Base-by-base conservation (phyloP, 2,113 vertebrate species). In the Melanocharis versteri region DNA sequence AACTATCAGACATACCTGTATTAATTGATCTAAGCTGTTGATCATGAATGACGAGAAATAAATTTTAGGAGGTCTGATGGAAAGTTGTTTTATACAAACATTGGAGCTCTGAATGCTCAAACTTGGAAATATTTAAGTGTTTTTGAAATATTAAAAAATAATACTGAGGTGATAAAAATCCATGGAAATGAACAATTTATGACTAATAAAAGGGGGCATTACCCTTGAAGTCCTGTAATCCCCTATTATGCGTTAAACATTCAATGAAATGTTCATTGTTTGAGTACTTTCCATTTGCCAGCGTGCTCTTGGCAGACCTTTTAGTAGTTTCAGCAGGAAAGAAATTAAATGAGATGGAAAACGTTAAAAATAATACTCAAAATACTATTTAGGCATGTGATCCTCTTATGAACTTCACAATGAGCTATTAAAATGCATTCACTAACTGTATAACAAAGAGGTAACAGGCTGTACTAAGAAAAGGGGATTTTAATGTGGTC, bases 291-390 rank as follows among this genome's bases (percentile, higher is more conserved):
- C 40, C 26, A 64, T 69, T 94, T 95, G 3, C 37, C 31, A 76
- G n/a, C 60, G 15, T 45, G 37, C 5, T 93, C 57, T 94, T 95
- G 82, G 78, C 75, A 93, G 35, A 57, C 10, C 21, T 87, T 94
- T 75, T 62, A 86, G 53, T 47, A 14, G 15, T 73, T 93, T 87
- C 66, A 90, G 39, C 54, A 91, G 26, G 37, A 81, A 88, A 88
- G 83, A 87, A 85, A 65, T 28, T 6, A 96, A 92, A 90, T 71
- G 23, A 93, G 4, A 28, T 78, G n/a, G 39, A 73, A 94, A 97
- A 64, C 10, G 72, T 62, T 85, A 96, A 92, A 94, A 90, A 83
- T 75, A 56, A 65, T 89, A 91, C 56, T 62, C 39, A 65, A 75
- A 86, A 82, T 65, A 79, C 44, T 50, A 68, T 85, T 77, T 83